These are phyloP conservation scores for Castor canadensis DNA, from an alignment of 2,113 vertebrate genomes.

Conservation along the genomic window DNA sequence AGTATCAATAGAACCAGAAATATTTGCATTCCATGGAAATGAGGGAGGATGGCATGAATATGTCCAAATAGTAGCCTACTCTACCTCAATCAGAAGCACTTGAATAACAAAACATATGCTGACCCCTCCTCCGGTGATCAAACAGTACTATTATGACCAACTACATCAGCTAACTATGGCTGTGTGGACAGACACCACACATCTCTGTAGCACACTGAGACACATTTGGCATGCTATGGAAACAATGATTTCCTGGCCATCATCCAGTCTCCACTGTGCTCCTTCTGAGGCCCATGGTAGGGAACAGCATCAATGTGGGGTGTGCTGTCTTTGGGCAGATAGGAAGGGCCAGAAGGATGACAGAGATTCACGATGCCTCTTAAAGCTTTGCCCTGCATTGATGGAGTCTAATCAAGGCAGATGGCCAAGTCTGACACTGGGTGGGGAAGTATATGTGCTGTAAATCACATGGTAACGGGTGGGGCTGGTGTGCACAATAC, in stretches of 20 bases:
- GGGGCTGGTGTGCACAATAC: too few relatives aligned
- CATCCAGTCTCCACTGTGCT: neutral
- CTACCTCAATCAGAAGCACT: neutral
- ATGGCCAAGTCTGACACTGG: neutral
- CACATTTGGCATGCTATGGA: neutral
- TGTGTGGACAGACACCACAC: neutral
- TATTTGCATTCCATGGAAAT: neutral
- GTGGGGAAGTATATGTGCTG: too few relatives aligned
- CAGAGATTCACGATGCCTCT: neutral
- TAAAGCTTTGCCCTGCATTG: neutral
- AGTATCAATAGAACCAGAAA: neutral
- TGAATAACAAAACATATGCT: neutral
- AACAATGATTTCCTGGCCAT: neutral
- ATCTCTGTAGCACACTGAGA: neutral
- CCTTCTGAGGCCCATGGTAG: neutral
- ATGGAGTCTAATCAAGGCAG: neutral
- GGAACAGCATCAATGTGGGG: neutral
- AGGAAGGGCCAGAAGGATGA: neutral
- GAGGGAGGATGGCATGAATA: neutral
- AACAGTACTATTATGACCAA: neutral
- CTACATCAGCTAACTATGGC: neutral
- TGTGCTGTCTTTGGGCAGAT: neutral
- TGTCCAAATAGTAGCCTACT: neutral
- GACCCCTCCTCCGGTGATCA: neutral
- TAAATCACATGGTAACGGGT: neutral